These are phyloP conservation scores for Cephalophus harveyi DNA, from an alignment of 2,113 vertebrate genomes.

Conservation along the genomic window DNA sequence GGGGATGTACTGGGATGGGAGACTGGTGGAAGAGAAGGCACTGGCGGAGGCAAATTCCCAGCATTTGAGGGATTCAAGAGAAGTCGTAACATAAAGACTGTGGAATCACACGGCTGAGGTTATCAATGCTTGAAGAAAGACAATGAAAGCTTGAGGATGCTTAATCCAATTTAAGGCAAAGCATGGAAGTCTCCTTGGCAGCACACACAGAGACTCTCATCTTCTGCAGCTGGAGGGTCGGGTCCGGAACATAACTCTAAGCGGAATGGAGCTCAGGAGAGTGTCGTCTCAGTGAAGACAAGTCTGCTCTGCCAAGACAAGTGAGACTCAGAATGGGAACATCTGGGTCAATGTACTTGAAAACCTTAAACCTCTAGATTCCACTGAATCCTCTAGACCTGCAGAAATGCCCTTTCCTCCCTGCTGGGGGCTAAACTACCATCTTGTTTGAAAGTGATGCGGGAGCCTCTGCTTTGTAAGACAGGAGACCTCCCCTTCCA, in stretches of 20 bases:
- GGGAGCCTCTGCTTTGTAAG: background rate
- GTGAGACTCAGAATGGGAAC: background rate
- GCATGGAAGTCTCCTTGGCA: background rate
- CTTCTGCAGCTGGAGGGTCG: background rate
- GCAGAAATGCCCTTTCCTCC: background rate
- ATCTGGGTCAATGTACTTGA: background rate
- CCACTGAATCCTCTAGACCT: background rate
- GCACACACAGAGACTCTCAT: background rate
- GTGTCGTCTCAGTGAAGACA: background rate
- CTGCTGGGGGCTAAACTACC: background rate
- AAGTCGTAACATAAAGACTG: background rate
- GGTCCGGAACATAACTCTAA: background rate
- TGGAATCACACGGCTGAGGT: background rate
- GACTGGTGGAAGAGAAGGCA: background rate
- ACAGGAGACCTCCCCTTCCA: background rate
- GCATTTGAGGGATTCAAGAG: background rate
- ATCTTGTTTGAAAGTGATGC: background rate
- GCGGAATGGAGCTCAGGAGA: background rate
- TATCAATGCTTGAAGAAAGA: background rate
- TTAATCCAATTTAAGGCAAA: background rate
- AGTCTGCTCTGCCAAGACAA: background rate
- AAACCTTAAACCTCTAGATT: background rate
- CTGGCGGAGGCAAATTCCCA: background rate
- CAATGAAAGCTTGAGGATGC: background rate
- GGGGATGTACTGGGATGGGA: background rate